Conservation (phyloP, 2,797 vertebrate species). For the Decapterus maruadsi region DNA sequence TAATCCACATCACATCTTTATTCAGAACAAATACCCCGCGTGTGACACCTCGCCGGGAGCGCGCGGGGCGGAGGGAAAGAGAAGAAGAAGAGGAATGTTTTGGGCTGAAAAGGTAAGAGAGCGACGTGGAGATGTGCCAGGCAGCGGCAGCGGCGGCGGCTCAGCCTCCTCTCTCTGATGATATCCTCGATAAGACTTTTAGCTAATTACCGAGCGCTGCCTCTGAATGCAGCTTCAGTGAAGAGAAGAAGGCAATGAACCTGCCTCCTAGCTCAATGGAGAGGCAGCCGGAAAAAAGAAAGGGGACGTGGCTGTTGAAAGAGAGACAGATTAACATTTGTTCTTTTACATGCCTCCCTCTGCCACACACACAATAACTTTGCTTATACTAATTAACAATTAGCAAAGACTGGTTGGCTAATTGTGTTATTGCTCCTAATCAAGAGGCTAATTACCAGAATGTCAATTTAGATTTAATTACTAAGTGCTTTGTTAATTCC, state of each 20-base stretch:
- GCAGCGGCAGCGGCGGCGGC: slow-evolving; percentile 4
- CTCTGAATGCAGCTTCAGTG: slow-evolving; percentile 67
- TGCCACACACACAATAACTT: slow-evolving; percentile 88
- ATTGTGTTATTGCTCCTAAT: slow-evolving; percentile 99
- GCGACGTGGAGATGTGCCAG: slow-evolving; percentile 74
- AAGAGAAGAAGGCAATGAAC: slow-evolving; percentile 73
- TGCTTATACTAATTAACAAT: slow-evolving; percentile 98
- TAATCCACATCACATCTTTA: slow-evolving; percentile 80
- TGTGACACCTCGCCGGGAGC: slow-evolving; percentile 58
- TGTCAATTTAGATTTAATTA: slow-evolving; percentile 99
- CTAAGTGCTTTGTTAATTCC: slow-evolving; percentile 94
- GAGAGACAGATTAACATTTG: slow-evolving; percentile 89
- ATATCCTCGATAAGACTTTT: slow-evolving; percentile 81
- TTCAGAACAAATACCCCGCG: slow-evolving; percentile 76
- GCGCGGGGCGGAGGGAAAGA: slow-evolving; percentile 37
- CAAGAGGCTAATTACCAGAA: slow-evolving; percentile 99
- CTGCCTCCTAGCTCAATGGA: slow-evolving; percentile 77
- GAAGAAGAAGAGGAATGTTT: slow-evolving; percentile 55
- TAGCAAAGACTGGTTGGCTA: slow-evolving; percentile 95
- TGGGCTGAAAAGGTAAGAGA: slow-evolving; percentile 26
- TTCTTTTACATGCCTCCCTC: slow-evolving; percentile 88
- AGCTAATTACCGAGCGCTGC: slow-evolving; percentile 80
- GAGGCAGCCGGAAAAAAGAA: slow-evolving; percentile 72
- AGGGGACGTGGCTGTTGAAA: slow-evolving; percentile 81
- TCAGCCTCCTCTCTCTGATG: slow-evolving; percentile 62